Percentiles rank a stretch among this genome's conserved stretches.
Conservation (phyloP, 1,140 invertebrate species). For the Dendrolimus punctatus region DNA sequence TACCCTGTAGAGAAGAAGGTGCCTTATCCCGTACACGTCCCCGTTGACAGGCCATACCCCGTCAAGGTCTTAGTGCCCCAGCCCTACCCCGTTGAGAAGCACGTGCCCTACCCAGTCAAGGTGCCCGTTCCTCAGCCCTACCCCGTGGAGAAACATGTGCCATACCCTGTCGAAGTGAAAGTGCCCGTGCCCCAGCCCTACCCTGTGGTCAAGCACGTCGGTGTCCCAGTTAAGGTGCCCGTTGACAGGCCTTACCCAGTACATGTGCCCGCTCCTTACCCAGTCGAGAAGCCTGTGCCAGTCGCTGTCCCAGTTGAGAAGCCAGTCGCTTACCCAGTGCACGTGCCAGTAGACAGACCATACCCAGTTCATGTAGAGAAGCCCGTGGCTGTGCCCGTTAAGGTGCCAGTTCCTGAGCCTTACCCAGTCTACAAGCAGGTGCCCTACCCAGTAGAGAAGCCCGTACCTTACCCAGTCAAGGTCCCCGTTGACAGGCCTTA, state of each 20-base stretch:
- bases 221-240: conserved; percentile 70
- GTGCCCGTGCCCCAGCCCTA: conserved; percentile 75
- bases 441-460: conserved; percentile 77
- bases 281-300: conserved; percentile 74
- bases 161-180: conserved; percentile 75
- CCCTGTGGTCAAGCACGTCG: conserved; percentile 72
- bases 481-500: conserved; percentile 74
- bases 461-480: conserved; percentile 76
- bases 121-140: conserved; percentile 76
- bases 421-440: conserved; percentile 73
- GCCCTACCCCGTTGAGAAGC: conserved; percentile 80
- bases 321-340: conserved; percentile 75
- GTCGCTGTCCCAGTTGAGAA: conserved; percentile 73
- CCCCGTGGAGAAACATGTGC: conserved; percentile 77
- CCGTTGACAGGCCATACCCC: conserved; percentile 77
- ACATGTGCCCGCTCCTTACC: conserved; percentile 75
- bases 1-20: conserved; percentile 75
- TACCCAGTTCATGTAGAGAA: conserved; percentile 74
- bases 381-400: conserved; percentile 2
- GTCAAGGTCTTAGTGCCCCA: conserved; percentile 77
- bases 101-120: conserved; percentile 76
- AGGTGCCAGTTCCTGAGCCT: conserved; percentile 68
- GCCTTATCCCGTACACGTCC: conserved; percentile 77
- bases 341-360: conserved; percentile 65
- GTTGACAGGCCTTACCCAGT: conserved; percentile 76